Evolutionary conservation across 1,140 invertebrate genomes (phyloP), one percentile per base, ranked within the genome.

Genomic region (Bombus superbus): DNA sequence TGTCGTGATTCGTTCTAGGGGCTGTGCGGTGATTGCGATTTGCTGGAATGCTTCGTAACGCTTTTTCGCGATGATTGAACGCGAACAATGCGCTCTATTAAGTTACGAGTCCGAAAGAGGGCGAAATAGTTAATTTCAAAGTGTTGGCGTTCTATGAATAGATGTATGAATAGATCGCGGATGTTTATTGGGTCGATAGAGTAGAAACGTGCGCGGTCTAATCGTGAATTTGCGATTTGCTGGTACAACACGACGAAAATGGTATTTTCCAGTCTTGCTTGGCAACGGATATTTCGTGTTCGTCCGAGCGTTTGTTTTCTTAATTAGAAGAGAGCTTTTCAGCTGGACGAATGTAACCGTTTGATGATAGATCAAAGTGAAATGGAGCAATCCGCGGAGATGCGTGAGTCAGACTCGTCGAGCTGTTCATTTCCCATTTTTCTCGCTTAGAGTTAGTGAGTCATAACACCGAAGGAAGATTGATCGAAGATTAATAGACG

Each of bases 401-500:
- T 42, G 18, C 42, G 64, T 71, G 74, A 83, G 44, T 69, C 81
- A 83, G 6, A 32, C 75, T 32, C 9, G 5, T 44, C 38, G 44
- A 18, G 32, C 13, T 22, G 15, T 69, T 38, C 28, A 5, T 59
- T 77, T 83, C 28, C 74, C 73, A 83, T 69, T 78, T 77, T 76
- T 28, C 82, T 53, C 28, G 64, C 2, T 28, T 53, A 53, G 18
- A 8, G 5, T 22, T 22, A 15, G 13, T 78, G 82, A 83, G 38
- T 83, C 82, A 83, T 38, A 22, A 35, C 78, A 57, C 78, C 59
- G 64, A 57, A 78, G 18, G 38, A 69, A 75, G 82, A 78, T 83
- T 83, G 78, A 83, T 83, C 82, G 47, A 3, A 57, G 82, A 78
- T 83, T 78, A 71, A 83, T 59, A 18, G n/a, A n/a, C 22, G 35